Percentiles rank a stretch among this genome's conserved stretches.
These are phyloP conservation scores for Euplexia lucipara DNA, from an alignment of 2,888 invertebrate species.

Conservation along the genomic window DNA sequence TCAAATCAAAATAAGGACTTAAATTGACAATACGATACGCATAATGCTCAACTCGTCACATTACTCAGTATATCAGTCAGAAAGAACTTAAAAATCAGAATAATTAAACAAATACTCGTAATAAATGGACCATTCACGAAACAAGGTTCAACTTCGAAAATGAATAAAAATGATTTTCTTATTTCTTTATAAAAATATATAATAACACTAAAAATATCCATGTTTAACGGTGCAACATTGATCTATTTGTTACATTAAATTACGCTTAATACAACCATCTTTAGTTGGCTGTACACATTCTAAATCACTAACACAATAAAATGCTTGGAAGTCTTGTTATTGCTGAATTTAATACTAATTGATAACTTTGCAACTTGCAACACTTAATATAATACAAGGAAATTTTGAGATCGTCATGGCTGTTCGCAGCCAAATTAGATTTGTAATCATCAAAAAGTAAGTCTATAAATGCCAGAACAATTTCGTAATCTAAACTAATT, in stretches of 20 bases:
- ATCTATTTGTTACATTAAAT: constrained; percentile 79
- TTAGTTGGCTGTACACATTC: constrained; percentile 63
- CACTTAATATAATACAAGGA: constrained; percentile 55
- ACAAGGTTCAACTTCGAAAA: constrained; percentile 72
- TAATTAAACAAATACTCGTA: constrained; percentile 70
- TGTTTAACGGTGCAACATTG: constrained; percentile 84
- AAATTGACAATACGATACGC: constrained; percentile 64
- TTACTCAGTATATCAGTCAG: constrained; percentile 70
- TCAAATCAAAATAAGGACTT: constrained; percentile 50
- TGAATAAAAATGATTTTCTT: constrained; percentile 77
- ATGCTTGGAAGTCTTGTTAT: constrained; percentile 58
- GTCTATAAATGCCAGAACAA: constrained; percentile 23
- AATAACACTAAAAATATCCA: constrained; percentile 87
- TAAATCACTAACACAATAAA: constrained; percentile 39
- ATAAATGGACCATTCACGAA: constrained; percentile 76
- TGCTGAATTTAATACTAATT: constrained; percentile 57
- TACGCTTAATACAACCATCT: constrained; percentile 66
- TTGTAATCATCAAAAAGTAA: constrained; percentile 17
- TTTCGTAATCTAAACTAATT: constrained; percentile 7
- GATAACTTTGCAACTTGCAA: constrained; percentile 49
- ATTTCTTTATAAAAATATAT: constrained; percentile 87
- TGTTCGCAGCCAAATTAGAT: constrained; percentile 40
- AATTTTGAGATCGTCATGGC: constrained; percentile 63
- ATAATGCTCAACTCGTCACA: constrained; percentile 42
- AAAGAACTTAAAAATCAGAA: constrained; percentile 62